phyloP scores from a whole-genome alignment of 2,113 vertebrate genomes.

The Protomyctophum bolini region DNA sequence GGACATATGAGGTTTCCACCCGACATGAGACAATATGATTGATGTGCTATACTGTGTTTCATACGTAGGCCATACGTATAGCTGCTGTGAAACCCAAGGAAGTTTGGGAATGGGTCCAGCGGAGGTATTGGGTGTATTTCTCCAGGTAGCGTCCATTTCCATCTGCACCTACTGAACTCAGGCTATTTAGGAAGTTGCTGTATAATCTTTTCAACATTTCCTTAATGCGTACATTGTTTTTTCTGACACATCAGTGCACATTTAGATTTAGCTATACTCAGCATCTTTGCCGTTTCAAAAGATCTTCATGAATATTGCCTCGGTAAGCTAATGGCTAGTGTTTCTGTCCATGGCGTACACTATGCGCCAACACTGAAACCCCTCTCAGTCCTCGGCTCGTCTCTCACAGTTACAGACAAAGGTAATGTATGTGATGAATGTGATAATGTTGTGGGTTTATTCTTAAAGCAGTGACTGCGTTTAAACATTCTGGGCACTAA shows the following conservation, averaged over 20 bases:
- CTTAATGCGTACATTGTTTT: not conserved
- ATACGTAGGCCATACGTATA: slow-evolving; percentile 27
- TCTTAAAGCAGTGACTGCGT: slow-evolving; percentile 19
- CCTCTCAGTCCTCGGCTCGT: not conserved
- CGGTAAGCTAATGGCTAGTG: not conserved
- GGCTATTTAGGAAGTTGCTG: slow-evolving; percentile 12
- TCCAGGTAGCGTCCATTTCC: not conserved
- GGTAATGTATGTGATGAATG: slow-evolving; percentile 15
- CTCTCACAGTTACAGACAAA: not conserved
- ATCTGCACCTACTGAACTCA: slow-evolving; percentile 32
- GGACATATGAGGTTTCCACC: too few species aligned
- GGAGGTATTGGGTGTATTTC: not conserved
- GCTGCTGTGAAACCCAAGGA: slow-evolving; percentile 41
- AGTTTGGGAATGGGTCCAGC: slow-evolving; percentile 42
- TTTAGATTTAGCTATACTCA: too few species aligned
- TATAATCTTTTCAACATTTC: slow-evolving; percentile 22
- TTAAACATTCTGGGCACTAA: slow-evolving; percentile 13
- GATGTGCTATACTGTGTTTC: slow-evolving; percentile 43
- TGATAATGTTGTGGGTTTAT: slow-evolving; percentile 17
- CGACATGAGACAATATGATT: slow-evolving; percentile 34
- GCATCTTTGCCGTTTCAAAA: too few species aligned
- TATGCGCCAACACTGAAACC: slow-evolving; percentile 4
- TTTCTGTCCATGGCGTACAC: too few species aligned
- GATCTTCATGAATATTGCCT: too few species aligned
- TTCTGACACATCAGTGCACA: too few species aligned